Evolutionary conservation across 2,888 invertebrate genomes (phyloP), one percentile per base, ranked within the genome.

Genomic region (Pantelozetes paolii): DNA sequence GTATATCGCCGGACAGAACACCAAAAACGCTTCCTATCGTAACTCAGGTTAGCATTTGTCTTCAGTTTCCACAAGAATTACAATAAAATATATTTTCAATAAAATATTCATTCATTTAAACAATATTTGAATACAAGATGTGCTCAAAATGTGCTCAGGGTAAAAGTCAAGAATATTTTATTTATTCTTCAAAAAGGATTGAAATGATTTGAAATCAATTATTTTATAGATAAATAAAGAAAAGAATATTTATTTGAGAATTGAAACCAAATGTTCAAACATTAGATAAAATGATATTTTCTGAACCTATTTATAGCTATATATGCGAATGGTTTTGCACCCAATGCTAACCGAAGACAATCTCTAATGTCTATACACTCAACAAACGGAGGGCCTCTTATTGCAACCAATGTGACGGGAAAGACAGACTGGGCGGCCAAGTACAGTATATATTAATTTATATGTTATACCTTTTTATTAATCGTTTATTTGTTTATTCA

Each of bases 341-440:
- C n/a, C 45, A 70, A 59, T 69, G 48, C 45, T 15, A 69, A 23
- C 30, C 28, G 74, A 20, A 75, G 54, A 30, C 54, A 36, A 28
- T 72, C 76, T 23, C 67, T 76, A 23, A 70, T 71, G 20, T 50
- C 72, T 45, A 69, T 62, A 8, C 70, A 72, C 20, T 64, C 74
- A 20, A 76, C 73, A 42, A 72, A 76, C 48, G 77, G 77, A 20
- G 75, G 76, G 48, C 70, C 72, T 54, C 67, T 75, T 15, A 77
- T 73, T 64, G 73, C 76, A 20, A 75, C 77, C 42, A 76, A 73
- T 57, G 76, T 78, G 48, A 74, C 77, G 77, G 86, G 87, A 59
- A 85, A 90, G 76, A 88, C 89, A 73, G 90, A 90, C 83, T 91
- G 91, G 91, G 89, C 90, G 74, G 89, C 91, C 76, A 91, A 91